Conservation (phyloP, 2,888 invertebrate genomes). For the Hydraecia micacea region DNA sequence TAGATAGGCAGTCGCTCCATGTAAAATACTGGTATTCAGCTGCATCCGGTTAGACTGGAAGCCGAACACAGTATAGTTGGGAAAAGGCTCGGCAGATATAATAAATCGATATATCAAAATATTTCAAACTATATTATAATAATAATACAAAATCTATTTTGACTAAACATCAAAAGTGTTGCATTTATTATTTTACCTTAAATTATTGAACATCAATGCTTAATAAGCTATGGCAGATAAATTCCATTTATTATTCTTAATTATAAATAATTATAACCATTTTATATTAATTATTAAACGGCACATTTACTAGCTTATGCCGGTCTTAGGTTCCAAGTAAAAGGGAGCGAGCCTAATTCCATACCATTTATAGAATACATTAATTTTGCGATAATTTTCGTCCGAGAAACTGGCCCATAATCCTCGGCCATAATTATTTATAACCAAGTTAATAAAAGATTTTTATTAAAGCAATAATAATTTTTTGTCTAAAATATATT, state of each 20-base stretch:
- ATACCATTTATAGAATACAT: too few relatives aligned
- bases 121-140: not conserved
- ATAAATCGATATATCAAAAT: slow-evolving; percentile 8
- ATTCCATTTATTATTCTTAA: slow-evolving; percentile 28
- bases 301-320: too few relatives aligned
- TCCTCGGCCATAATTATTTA: slow-evolving; percentile 24
- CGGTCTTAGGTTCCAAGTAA: too few relatives aligned
- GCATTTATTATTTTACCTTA: slow-evolving; percentile 19
- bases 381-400: not conserved
- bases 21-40: not conserved
- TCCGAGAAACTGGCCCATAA: not conserved
- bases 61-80: not conserved
- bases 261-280: slow-evolving; percentile 36
- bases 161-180: slow-evolving; percentile 32
- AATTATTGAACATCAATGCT: slow-evolving; percentile 43
- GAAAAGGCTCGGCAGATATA: not conserved
- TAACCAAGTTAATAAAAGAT: slow-evolving; percentile 35
- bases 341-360: too few relatives aligned
- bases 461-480: slow-evolving; percentile 40
- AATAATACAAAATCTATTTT: slow-evolving; percentile 43
- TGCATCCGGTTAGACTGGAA: not conserved
- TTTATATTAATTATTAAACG: not conserved
- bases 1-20: not conserved
- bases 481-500: slow-evolving; percentile 16
- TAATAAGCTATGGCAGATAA: slow-evolving; percentile 49